Base-by-base conservation (phyloP, 2,888 invertebrate genomes). In the Leistus spinibarbis region DNA sequence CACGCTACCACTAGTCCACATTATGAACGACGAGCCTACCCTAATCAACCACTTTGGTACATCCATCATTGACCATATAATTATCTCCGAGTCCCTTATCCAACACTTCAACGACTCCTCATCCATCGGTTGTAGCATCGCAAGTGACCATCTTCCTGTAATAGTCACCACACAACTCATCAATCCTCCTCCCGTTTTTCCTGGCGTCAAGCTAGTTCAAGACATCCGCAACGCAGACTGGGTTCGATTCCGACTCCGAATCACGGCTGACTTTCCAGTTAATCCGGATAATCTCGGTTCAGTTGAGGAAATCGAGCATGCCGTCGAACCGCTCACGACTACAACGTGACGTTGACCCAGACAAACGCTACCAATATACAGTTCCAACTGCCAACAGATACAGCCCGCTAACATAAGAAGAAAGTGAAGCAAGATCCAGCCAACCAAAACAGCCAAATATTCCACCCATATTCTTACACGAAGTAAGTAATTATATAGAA, bases 401-500 rank as follows among this genome's bases (percentile, higher is more conserved):
- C n/a, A n/a, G n/a, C n/a, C n/a, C n/a, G n/a, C n/a, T n/a, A n/a
- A n/a, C n/a, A n/a, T n/a, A n/a, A n/a, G n/a, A n/a, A n/a, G n/a
- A n/a, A n/a, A n/a, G n/a, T n/a, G n/a, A n/a, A n/a, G n/a, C n/a
- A n/a, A n/a, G n/a, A n/a, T n/a, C 53, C 7, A 53, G 13, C 53
- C 53, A 53, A 53, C 53, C 53, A 9, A 53, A 9, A 7, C 7
- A 53, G 13, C 53, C 7, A 13, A 65, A 65, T n/a, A 24, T 65
- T 7, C 64, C 64, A 23, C 64, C 64, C 64, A 22, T 64, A 13
- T 64, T 20, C 23, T 23, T 64, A 22, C 64, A 64, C 64, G 23
- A 64, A 13, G 20, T 23, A 20, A 64, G 23, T 10, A 64, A 64
- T 64, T 64, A 64, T 16, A n/a, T 22, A 64, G 64, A 2, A 9